Evolutionary conservation across 2,797 vertebrate genomes (phyloP).

Genomic region (Thaleichthys pacificus): DNA sequence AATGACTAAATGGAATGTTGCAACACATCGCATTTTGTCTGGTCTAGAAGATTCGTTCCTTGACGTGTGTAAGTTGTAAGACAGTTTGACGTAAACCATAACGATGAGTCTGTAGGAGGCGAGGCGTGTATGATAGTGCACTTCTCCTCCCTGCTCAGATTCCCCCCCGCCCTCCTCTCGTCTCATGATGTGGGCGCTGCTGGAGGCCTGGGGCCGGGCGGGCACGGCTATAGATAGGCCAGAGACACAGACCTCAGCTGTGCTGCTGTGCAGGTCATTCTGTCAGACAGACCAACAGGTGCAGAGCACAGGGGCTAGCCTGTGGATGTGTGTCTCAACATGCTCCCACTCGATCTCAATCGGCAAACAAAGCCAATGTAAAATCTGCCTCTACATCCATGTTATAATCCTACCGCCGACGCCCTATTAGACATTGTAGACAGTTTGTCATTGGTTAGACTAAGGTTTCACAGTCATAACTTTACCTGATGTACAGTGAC

Average conservation of each 20-base stretch:
- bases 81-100: not conserved
- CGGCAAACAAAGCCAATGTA: not conserved
- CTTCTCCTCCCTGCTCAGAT: conserved; percentile 51
- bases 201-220: conserved; percentile 42
- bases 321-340: not conserved
- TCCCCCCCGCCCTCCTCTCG: conserved; percentile 29
- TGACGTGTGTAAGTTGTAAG: no score
- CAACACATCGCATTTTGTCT: no score
- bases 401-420: not conserved
- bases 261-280: conserved; percentile 69
- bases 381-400: not conserved
- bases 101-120: conserved; percentile 31
- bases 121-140: conserved; percentile 55
- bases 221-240: conserved; percentile 78
- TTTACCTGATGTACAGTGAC: no score
- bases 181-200: conserved; percentile 41
- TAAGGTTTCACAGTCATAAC: not conserved
- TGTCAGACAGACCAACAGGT: conserved; percentile 74
- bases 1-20: no score
- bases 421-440: not conserved
- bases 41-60: no score
- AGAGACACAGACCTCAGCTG: conserved; percentile 74
- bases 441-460: not conserved
- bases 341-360: conserved; percentile 32
- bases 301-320: conserved; percentile 47